Conservation (phyloP, 2,888 invertebrate genomes). For the Papilio protenor region DNA sequence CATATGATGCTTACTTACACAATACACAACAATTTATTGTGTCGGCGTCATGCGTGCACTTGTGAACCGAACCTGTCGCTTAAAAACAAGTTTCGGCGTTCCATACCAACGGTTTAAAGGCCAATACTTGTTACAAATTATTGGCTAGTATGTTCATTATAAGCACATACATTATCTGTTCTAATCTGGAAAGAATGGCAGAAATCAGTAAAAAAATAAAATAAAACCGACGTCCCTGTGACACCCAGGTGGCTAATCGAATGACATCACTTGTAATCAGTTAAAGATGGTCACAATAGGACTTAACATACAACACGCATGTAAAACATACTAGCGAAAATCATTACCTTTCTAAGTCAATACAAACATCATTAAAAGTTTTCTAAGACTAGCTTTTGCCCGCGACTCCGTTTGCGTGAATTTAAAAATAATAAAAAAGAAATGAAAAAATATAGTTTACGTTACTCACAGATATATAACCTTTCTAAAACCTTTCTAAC, state of each 20-base stretch:
- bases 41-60: conserved; percentile 44
- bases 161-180: not conserved
- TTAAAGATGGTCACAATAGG: no score
- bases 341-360: not conserved
- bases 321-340: no score
- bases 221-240: no score
- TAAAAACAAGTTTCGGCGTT: conserved; percentile 65
- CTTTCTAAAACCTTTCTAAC: no score
- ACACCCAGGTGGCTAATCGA: no score
- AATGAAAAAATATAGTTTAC: not conserved
- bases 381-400: no score
- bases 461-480: no score
- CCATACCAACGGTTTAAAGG: conserved; percentile 55
- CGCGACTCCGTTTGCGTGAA: not conserved
- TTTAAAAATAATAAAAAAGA: not conserved
- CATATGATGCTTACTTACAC: conserved; percentile 55
- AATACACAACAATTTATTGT: conserved; percentile 59
- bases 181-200: not conserved
- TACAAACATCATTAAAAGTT: not conserved
- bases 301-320: no score
- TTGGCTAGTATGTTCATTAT: conserved; percentile 1
- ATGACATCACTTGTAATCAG: no score
- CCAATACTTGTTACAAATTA: conserved; percentile 45
- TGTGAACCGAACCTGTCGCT: conserved; percentile 63
- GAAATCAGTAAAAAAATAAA: not conserved